A percentile compares a stretch with the other conserved stretches of the same genome.
These are phyloP conservation scores for Dromas ardeola DNA, from an alignment of 2,113 vertebrate genomes.

Conservation along the genomic window DNA sequence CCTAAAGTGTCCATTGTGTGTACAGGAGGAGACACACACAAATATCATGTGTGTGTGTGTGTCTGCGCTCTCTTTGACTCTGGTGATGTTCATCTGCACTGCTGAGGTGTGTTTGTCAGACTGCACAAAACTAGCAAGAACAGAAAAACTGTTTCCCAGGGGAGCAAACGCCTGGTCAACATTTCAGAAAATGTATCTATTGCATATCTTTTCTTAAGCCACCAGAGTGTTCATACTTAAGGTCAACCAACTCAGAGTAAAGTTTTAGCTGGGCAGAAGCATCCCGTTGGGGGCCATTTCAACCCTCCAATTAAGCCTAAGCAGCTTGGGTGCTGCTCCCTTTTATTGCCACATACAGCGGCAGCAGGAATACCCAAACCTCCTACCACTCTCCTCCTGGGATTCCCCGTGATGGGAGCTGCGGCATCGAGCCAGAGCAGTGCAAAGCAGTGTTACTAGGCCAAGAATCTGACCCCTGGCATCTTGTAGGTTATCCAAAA, in stretches of 20 bases:
- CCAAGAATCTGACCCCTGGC: background rate
- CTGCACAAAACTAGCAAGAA: background rate
- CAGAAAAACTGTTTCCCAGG: background rate
- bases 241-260: background rate
- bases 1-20: background rate
- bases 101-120: background rate
- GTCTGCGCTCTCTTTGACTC: background rate
- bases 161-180: background rate
- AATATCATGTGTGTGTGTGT: too few relatives aligned
- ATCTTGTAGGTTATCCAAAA: constrained; percentile 51
- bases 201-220: background rate
- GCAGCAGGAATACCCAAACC: background rate
- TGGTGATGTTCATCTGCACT: background rate
- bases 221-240: background rate
- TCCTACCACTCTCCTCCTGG: background rate
- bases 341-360: background rate
- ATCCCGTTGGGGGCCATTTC: background rate
- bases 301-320: background rate
- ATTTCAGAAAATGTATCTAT: background rate
- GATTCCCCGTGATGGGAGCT: background rate
- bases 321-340: background rate
- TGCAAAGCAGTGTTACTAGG: fast-evolving
- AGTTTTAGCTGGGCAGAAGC: background rate
- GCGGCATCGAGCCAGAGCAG: background rate
- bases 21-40: background rate